Percentiles rank a stretch among this genome's conserved stretches.
phyloP scores from a whole-genome alignment of 2,113 vertebrate genomes.

The Plotosus lineatus region DNA sequence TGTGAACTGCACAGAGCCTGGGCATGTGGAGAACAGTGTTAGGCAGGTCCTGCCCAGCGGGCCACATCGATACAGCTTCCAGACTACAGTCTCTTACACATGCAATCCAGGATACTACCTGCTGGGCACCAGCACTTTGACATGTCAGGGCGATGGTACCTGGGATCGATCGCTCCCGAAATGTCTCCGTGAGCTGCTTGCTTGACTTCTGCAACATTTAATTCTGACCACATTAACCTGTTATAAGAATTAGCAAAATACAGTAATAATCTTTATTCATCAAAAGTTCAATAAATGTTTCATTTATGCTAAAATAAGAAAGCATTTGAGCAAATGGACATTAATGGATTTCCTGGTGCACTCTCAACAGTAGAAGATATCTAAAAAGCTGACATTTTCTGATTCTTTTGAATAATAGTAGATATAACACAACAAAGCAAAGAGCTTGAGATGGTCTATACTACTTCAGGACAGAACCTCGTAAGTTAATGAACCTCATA shows the following conservation, averaged over 20 bases:
- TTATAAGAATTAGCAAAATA: neutral
- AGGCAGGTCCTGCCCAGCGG: conserved; percentile 84
- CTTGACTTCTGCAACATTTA: neutral
- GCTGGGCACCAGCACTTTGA: conserved; percentile 87
- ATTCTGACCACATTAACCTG: neutral
- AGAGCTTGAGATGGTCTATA: neutral
- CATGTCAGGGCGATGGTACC: conserved; percentile 93
- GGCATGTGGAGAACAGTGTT: conserved; percentile 88
- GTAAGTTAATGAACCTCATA: neutral
- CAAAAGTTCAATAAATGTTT: neutral
- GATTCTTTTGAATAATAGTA: neutral
- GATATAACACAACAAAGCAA: neutral
- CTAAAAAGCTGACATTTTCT: neutral
- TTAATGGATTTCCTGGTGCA: neutral
- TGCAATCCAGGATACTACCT: conserved; percentile 92
- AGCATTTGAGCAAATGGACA: neutral
- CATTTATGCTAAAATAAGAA: neutral
- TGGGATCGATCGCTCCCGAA: conserved; percentile 93
- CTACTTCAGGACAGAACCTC: neutral
- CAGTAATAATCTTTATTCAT: neutral
- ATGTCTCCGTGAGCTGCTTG: conserved; percentile 84
- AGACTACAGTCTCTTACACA: conserved; percentile 88
- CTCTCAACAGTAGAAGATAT: neutral
- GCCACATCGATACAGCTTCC: conserved; percentile 89
- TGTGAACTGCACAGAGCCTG: conserved; percentile 95